phyloP scores from a whole-genome alignment of 2,113 vertebrate genomes.

The Heterotilapia buettikoferi region DNA sequence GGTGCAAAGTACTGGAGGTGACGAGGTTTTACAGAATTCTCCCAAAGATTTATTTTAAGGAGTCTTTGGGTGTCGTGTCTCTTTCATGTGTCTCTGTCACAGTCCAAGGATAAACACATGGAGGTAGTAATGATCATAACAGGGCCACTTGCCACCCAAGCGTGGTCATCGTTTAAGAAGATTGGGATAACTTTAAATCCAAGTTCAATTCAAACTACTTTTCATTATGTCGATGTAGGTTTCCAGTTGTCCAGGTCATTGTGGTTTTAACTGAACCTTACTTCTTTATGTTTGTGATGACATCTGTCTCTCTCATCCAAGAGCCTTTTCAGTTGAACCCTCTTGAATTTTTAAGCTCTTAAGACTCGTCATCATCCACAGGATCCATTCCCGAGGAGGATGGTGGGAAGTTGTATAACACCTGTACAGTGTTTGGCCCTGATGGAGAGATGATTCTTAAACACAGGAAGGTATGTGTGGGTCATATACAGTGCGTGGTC shows the following conservation, averaged over 20 bases:
- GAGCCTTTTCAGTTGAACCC: not conserved
- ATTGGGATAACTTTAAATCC: not conserved
- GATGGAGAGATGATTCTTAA: slow-evolving; percentile 85
- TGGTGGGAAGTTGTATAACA: slow-evolving; percentile 88
- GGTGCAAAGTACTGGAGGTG: accelerated
- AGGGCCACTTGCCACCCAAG: accelerated
- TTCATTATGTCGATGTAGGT: accelerated
- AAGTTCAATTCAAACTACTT: not conserved
- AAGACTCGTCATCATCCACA: slow-evolving; percentile 29
- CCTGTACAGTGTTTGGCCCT: slow-evolving; percentile 86
- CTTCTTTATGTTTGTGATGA: not conserved
- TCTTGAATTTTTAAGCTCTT: not conserved
- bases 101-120: not conserved
- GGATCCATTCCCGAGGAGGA: slow-evolving; percentile 96
- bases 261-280: not conserved
- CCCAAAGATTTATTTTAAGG: not conserved
- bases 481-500: not conserved
- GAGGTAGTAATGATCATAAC: not conserved
- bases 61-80: not conserved
- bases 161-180: not conserved
- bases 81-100: accelerated
- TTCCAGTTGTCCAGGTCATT: not conserved
- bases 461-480: slow-evolving; percentile 83
- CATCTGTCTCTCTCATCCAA: not conserved
- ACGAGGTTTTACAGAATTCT: not conserved